Percentiles rank a stretch among this genome's conserved stretches.
Evolutionary conservation across 2,888 invertebrate genomes (phyloP).

Genomic region (Diplazon laetatorius): DNA sequence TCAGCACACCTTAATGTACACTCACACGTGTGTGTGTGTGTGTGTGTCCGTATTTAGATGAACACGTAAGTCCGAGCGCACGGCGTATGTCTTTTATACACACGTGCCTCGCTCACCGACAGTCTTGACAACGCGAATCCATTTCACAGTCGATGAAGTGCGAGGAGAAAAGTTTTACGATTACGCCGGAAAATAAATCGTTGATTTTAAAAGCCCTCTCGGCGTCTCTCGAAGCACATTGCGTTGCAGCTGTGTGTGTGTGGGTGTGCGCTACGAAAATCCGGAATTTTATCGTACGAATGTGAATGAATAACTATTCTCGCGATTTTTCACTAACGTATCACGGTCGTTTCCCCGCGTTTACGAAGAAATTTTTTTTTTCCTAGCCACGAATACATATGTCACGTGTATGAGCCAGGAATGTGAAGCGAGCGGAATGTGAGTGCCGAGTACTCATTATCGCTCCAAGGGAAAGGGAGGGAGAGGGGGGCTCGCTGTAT

Average conservation of each 20-base stretch:
- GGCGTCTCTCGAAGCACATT: conserved; percentile 20
- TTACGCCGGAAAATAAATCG: conserved; percentile 54
- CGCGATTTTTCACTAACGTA: conserved; percentile 9
- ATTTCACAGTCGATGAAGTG: conserved; percentile 38
- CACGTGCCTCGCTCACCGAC: conserved; percentile 10
- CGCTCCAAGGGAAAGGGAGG: conserved; percentile 21
- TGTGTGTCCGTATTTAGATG: neutral
- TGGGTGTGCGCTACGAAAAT: neutral
- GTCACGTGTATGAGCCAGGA: conserved; percentile 21
- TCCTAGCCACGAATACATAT: conserved; percentile 8
- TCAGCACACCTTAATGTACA: too few species aligned
- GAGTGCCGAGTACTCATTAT: conserved; percentile 31
- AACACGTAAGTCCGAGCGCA: neutral
- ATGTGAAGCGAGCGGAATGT: conserved; percentile 6
- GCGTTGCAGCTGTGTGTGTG: neutral
- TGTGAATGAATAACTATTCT: conserved; percentile 21
- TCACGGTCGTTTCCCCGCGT: conserved; percentile 3
- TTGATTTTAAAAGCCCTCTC: conserved; percentile 45
- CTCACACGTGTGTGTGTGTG: too few species aligned
- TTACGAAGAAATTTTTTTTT: conserved; percentile 29
- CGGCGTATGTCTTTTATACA: neutral
- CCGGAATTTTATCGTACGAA: conserved; percentile 1
- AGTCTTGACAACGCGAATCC: conserved; percentile 22
- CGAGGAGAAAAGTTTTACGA: conserved; percentile 52
- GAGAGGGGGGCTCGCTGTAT: conserved; percentile 12